Percentiles rank a stretch among this genome's conserved stretches.
phyloP scores from a whole-genome alignment of 2,888 invertebrate genomes.

The Synergus laeviventris region DNA sequence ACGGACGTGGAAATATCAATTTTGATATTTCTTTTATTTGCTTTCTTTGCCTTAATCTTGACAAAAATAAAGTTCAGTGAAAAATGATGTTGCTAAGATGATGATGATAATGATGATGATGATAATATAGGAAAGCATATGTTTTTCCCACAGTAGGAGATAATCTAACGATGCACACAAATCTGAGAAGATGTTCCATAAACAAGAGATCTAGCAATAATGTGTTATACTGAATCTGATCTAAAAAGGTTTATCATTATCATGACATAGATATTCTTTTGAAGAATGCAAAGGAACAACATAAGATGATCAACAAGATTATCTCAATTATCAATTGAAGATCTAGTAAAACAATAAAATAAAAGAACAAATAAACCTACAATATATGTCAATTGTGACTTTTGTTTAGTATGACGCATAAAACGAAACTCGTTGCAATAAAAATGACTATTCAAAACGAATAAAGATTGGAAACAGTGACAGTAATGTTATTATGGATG shows the following conservation, averaged over 20 bases:
- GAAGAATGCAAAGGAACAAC: too few species aligned
- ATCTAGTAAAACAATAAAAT: too few species aligned
- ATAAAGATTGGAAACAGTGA: background rate
- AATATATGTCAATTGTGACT: too few species aligned
- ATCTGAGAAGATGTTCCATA: background rate
- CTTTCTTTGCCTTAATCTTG: background rate
- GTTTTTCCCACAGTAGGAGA: background rate
- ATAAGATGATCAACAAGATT: too few species aligned
- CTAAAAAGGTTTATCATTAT: too few species aligned
- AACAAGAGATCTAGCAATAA: too few species aligned
- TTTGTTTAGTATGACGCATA: too few species aligned
- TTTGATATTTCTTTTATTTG: constrained; percentile 40
- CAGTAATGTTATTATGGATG: background rate
- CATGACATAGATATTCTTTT: too few species aligned
- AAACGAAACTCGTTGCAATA: too few species aligned
- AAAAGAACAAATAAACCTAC: too few species aligned
- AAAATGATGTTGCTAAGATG: background rate
- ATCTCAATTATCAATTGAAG: too few species aligned
- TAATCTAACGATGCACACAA: background rate
- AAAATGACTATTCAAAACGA: background rate
- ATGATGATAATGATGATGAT: background rate
- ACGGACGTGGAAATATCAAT: constrained; percentile 44
- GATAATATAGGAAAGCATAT: background rate
- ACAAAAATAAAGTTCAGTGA: background rate
- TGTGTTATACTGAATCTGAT: too few species aligned